Conservation (phyloP, 2,797 vertebrate species). For the Sebastes aleutianus region DNA sequence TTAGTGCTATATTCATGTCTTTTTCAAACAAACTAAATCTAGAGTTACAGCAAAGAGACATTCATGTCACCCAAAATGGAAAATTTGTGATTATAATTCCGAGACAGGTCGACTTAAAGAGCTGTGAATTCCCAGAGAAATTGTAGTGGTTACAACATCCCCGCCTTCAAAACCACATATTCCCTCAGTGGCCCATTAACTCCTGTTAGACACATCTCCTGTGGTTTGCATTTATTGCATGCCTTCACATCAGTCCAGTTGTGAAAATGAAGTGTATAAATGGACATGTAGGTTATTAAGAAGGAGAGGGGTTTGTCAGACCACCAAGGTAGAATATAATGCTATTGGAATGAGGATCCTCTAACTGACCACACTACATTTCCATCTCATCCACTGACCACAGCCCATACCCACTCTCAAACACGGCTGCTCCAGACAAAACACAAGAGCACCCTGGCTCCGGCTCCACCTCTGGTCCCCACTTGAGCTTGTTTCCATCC, state of each 20-base stretch:
- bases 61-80: slow-evolving; percentile 18
- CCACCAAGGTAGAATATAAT: slow-evolving; percentile 2
- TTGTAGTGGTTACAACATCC: slow-evolving; percentile 15
- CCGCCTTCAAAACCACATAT: slow-evolving; percentile 49
- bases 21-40: slow-evolving; percentile 23
- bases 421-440: slow-evolving; percentile 10
- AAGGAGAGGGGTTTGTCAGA: slow-evolving; percentile 2
- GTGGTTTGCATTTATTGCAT: slow-evolving; percentile 34
- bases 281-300: slow-evolving; percentile 27
- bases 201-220: slow-evolving; percentile 40
- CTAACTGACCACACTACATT: slow-evolving; percentile 2
- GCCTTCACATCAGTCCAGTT: slow-evolving; percentile 30
- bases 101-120: slow-evolving; percentile 14
- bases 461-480: not conserved
- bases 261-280: slow-evolving; percentile 36
- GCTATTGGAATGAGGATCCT: not conserved
- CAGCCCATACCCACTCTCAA: not conserved
- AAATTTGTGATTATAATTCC: slow-evolving; percentile 24
- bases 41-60: not conserved
- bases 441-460: slow-evolving; percentile 12
- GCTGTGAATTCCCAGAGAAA: slow-evolving; percentile 13
- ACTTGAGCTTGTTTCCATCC: slow-evolving; percentile 38
- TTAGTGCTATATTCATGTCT: slow-evolving; percentile 25
- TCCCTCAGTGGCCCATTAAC: slow-evolving; percentile 66
- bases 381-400: slow-evolving; percentile 5